Conservation (phyloP, 1,140 invertebrate species). For the Akabosia matsudoensis region DNA sequence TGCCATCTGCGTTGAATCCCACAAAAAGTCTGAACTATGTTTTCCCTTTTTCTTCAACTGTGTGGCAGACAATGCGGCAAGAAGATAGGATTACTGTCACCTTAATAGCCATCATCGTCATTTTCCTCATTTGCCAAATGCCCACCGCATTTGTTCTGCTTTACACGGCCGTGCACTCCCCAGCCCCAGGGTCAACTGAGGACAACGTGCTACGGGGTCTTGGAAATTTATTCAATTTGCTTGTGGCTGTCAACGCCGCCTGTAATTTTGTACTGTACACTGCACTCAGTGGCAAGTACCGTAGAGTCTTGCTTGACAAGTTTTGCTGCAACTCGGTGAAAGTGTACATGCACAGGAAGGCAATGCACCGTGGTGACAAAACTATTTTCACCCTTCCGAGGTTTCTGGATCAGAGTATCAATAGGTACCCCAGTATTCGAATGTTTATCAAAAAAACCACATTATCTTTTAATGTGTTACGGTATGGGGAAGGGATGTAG, state of each 20-base stretch:
- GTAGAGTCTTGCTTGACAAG: too few relatives aligned
- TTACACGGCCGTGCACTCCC: slow-evolving; percentile 53
- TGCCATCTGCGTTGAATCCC: background rate
- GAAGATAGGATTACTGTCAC: slow-evolving; percentile 72
- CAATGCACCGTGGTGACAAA: too few relatives aligned
- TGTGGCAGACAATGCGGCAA: slow-evolving; percentile 53
- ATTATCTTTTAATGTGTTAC: too few relatives aligned
- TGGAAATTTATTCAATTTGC: slow-evolving; percentile 70
- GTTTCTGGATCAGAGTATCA: too few relatives aligned
- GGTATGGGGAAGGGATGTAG: too few relatives aligned
- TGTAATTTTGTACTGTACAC: slow-evolving; percentile 60
- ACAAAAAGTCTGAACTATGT: background rate
- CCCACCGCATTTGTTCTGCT: slow-evolving; percentile 62
- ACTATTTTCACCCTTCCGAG: too few relatives aligned
- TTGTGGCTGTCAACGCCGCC: slow-evolving; percentile 62
- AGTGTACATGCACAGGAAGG: too few relatives aligned
- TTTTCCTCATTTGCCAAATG: slow-evolving; percentile 71
- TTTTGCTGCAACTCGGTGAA: too few relatives aligned
- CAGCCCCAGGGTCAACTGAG: slow-evolving; percentile 45
- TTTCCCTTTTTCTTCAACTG: background rate
- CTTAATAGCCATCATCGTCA: slow-evolving; percentile 68
- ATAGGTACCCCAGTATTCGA: too few relatives aligned
- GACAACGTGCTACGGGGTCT: slow-evolving; percentile 47
- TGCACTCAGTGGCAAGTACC: slow-evolving; percentile 70
- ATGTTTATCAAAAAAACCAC: too few relatives aligned